Conservation (phyloP, 2,888 invertebrate species). For the Parthenolecanium corni region DNA sequence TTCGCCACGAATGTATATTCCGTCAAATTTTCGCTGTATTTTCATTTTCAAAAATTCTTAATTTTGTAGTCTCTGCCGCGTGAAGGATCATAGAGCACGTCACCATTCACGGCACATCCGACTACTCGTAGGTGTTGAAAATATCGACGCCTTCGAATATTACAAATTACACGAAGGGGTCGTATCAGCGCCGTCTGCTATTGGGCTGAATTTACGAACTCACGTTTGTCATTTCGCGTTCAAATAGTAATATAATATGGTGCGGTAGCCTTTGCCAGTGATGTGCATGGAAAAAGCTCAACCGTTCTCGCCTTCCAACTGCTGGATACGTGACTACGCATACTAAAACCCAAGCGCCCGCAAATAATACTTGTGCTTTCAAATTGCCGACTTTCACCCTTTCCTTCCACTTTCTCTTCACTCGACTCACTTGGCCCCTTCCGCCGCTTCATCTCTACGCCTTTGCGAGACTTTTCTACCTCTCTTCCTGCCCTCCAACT, state of each 20-base stretch:
- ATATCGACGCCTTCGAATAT: conserved; percentile 9
- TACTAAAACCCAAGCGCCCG: conserved; percentile 5
- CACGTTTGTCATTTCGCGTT: conserved; percentile 21
- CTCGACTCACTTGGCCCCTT: too few relatives aligned
- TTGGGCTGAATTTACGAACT: conserved; percentile 3
- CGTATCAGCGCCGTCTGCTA: conserved; percentile 11
- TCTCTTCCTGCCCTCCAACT: too few relatives aligned
- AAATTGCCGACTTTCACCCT: neutral
- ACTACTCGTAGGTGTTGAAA: neutral
- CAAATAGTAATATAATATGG: conserved; percentile 18
- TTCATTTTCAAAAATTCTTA: too few relatives aligned
- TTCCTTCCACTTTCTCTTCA: neutral
- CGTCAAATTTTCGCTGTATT: too few relatives aligned
- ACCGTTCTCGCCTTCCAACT: conserved; percentile 2
- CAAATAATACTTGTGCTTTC: conserved; percentile 13
- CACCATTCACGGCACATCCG: neutral
- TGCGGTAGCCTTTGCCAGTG: neutral
- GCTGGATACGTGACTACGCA: conserved; percentile 18
- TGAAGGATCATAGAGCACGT: too few relatives aligned
- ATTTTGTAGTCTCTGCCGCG: too few relatives aligned
- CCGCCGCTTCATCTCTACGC: too few relatives aligned
- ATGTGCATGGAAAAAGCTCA: neutral
- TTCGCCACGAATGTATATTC: too few relatives aligned
- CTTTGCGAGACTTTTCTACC: too few relatives aligned
- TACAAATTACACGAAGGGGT: neutral